Percentiles rank a stretch among this genome's conserved stretches.
These are phyloP conservation scores for Mus spicilegus DNA, from an alignment of 2,113 vertebrate genomes.

Conservation along the genomic window DNA sequence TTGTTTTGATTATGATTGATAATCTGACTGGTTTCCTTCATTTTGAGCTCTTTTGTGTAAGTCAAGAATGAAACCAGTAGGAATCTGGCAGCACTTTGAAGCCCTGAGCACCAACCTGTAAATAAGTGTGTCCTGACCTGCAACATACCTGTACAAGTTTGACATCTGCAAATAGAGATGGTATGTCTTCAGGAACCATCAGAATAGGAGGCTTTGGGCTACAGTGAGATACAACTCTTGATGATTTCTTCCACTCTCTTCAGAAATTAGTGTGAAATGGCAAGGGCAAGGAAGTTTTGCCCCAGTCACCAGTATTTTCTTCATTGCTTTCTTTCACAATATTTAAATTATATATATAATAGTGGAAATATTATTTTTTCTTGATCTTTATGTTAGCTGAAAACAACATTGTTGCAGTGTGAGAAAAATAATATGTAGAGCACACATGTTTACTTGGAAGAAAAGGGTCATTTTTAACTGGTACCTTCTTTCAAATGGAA, in stretches of 20 bases:
- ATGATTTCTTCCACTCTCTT: background rate
- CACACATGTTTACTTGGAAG: background rate
- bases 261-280: background rate
- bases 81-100: background rate
- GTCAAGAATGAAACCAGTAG: background rate
- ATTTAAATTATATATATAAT: background rate
- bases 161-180: background rate
- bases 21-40: background rate
- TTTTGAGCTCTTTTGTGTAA: background rate
- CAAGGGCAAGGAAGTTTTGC: too few relatives aligned
- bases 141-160: too few relatives aligned
- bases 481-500: background rate
- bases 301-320: too few relatives aligned
- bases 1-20: background rate
- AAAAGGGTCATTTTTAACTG: background rate
- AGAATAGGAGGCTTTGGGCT: background rate
- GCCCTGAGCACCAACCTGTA: background rate
- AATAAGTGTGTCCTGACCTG: too few relatives aligned
- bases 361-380: background rate
- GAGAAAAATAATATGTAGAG: too few relatives aligned
- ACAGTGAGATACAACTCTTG: background rate
- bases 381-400: background rate
- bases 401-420: background rate
- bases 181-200: background rate
- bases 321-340: background rate